Conservation (phyloP, 30 jellyfish, hydroid and myxozoan genomes). For the Cassiopea xamachana region DNA sequence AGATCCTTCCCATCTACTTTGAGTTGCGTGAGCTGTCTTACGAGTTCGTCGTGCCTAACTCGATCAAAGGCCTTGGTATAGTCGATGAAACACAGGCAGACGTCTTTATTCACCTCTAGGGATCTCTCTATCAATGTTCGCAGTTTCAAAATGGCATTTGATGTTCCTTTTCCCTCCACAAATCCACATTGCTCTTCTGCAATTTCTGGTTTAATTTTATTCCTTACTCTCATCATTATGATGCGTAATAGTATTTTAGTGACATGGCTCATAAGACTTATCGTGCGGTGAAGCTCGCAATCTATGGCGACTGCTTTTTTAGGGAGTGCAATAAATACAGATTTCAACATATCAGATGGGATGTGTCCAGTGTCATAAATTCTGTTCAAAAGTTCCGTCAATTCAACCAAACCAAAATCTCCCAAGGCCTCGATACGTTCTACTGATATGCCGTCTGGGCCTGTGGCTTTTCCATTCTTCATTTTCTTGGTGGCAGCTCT, state of each 20-base stretch:
- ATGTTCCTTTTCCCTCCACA: slow-evolving; percentile 9
- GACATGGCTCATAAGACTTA: slow-evolving; percentile 53
- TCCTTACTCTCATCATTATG: slow-evolving; percentile 2
- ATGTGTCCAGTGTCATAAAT: slow-evolving; percentile 27
- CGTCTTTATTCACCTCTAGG: slow-evolving; percentile 9
- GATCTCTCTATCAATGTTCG: not conserved
- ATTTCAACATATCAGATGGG: slow-evolving; percentile 11
- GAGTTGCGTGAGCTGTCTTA: not conserved
- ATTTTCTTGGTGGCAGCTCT: not conserved
- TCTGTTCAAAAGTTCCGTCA: slow-evolving; percentile 1
- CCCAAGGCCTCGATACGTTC: slow-evolving; percentile 13
- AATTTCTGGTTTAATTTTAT: slow-evolving; percentile 13
- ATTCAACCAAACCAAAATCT: not conserved
- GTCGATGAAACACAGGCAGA: slow-evolving; percentile 21
- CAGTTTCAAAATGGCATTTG: not conserved
- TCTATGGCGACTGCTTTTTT: slow-evolving; percentile 28
- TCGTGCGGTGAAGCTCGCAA: slow-evolving; percentile 34
- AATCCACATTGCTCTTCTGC: slow-evolving; percentile 32
- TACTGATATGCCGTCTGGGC: slow-evolving; percentile 13
- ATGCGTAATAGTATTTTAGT: slow-evolving; percentile 1
- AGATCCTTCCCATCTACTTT: slow-evolving; percentile 27
- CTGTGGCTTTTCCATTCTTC: slow-evolving; percentile 12
- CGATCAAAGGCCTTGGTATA: slow-evolving; percentile 28
- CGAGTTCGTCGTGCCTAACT: not conserved
- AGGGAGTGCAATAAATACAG: slow-evolving; percentile 35